These are phyloP conservation scores for Willisornis vidua DNA, from an alignment of 2,113 vertebrate genomes.

Conservation along the genomic window DNA sequence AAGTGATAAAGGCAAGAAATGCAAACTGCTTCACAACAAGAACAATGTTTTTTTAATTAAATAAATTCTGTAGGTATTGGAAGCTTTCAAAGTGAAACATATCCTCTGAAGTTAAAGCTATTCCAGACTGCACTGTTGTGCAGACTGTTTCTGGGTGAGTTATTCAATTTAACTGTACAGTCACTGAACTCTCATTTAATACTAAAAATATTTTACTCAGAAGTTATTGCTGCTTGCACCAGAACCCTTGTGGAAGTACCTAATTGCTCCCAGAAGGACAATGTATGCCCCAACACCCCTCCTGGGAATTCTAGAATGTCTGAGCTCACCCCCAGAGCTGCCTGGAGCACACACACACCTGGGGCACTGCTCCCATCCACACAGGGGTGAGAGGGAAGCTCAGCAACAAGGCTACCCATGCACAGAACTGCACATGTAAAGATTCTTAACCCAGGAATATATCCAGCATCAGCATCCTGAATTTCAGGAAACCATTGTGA, in stretches of 20 bases:
- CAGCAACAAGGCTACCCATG: neutral
- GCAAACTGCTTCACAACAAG: constrained; percentile 29
- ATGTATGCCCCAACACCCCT: neutral
- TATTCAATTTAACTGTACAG: neutral
- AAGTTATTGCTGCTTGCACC: neutral
- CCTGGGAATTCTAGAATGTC: neutral
- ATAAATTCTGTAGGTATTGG: neutral
- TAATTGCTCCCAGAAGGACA: neutral
- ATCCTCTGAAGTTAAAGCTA: neutral
- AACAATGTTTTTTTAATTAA: neutral
- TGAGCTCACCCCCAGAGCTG: neutral
- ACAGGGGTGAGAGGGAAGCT: neutral
- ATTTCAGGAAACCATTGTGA: neutral
- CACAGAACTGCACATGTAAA: neutral
- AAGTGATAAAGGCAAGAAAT: neutral
- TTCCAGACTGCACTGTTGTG: neutral
- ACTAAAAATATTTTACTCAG: neutral
- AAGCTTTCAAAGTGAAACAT: constrained; percentile 1
- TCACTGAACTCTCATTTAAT: neutral
- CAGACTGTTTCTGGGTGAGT: neutral
- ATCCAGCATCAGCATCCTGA: neutral
- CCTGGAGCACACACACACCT: neutral
- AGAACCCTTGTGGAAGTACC: neutral
- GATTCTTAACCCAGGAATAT: neutral
- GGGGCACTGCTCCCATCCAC: neutral